Percentiles rank a stretch among this genome's conserved stretches.
phyloP scores from a whole-genome alignment of 2,888 invertebrate genomes.

The Trissoscelio sp. region DNA sequence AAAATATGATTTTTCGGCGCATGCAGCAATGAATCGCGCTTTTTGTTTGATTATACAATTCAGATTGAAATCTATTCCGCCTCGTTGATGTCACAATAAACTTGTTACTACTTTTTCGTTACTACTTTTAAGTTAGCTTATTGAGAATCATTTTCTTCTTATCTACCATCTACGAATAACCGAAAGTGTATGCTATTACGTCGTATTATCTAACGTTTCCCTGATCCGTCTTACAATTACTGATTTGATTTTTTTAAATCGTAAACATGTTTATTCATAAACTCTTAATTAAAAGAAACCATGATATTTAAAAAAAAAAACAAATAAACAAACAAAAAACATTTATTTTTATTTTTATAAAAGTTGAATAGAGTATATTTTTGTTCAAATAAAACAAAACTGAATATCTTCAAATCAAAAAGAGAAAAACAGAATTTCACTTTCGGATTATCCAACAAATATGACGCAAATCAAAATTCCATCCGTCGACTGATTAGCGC shows the following conservation, averaged over 20 bases:
- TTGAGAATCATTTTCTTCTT: slow-evolving; percentile 24
- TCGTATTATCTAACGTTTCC: slow-evolving; percentile 23
- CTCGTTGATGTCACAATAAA: slow-evolving; percentile 30
- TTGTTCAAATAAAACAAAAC: too few species aligned
- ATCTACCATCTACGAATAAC: slow-evolving; percentile 13
- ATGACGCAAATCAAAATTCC: slow-evolving; percentile 23
- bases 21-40: background rate
- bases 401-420: too few species aligned
- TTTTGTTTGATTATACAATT: slow-evolving; percentile 13
- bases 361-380: too few species aligned
- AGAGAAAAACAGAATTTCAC: background rate
- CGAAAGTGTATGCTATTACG: slow-evolving; percentile 1
- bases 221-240: slow-evolving; percentile 1
- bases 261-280: background rate
- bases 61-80: slow-evolving; percentile 23
- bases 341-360: too few species aligned
- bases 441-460: slow-evolving; percentile 23
- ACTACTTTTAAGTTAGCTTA: too few species aligned
- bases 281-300: too few species aligned
- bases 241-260: background rate
- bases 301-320: too few species aligned
- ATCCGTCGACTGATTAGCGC: slow-evolving; percentile 19
- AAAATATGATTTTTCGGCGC: slow-evolving; percentile 5
- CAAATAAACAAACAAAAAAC: too few species aligned
- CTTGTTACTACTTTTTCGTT: slow-evolving; percentile 22